Evolutionary conservation across 92 coral and sea anemone species (phyloP).

Genomic region (Zoanthus solanderi): DNA sequence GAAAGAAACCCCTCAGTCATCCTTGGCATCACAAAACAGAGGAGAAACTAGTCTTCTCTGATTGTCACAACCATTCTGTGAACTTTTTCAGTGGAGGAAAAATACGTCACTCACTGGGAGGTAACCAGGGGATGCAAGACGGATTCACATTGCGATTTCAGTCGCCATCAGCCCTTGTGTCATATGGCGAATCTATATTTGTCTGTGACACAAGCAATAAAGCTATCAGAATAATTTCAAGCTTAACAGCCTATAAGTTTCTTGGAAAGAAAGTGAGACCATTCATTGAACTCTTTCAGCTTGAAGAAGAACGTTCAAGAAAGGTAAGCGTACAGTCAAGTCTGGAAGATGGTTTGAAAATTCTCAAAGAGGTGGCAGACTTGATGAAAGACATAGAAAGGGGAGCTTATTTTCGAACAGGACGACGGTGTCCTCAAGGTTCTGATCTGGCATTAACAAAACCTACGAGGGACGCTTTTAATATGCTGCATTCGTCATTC

Average conservation of each 20-base stretch:
- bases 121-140: constrained; percentile 50
- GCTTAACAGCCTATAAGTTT: constrained; percentile 43
- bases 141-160: constrained; percentile 43
- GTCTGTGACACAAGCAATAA: constrained; percentile 62
- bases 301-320: constrained; percentile 41
- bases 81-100: constrained; percentile 29
- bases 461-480: constrained; percentile 61
- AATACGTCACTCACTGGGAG: constrained; percentile 35
- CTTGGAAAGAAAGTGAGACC: constrained; percentile 44
- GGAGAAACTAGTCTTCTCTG: constrained; percentile 55
- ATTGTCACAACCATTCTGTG: constrained; percentile 45
- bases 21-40: no score
- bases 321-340: neutral
- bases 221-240: constrained; percentile 56
- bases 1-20: no score
- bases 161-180: constrained; percentile 43
- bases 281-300: constrained; percentile 54
- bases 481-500: constrained; percentile 58
- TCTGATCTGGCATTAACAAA: constrained; percentile 63
- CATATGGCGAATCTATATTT: constrained; percentile 50
- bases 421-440: constrained; percentile 65
- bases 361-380: constrained; percentile 51
- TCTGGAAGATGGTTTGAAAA: constrained; percentile 59
- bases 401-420: constrained; percentile 52
- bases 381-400: constrained; percentile 51